Evolutionary conservation across 2,113 vertebrate genomes (phyloP), one percentile per base, ranked within the genome.

Genomic region (Hydrochoerus hydrochaeris): DNA sequence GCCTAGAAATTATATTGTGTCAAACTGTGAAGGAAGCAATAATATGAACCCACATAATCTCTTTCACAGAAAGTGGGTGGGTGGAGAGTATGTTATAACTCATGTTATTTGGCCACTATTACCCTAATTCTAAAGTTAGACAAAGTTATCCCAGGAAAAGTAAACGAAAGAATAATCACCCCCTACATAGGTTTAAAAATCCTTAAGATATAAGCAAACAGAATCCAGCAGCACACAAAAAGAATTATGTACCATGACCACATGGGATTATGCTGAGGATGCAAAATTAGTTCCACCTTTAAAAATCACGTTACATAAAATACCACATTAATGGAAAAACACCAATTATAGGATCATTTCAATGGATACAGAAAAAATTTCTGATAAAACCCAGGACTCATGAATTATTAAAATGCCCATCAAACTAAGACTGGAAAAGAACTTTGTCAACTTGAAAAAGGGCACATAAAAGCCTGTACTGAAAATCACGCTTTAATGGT

Each of bases 371-470:
- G 73, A 67, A 88, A 49, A 75, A 26, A 5, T 54, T 60, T 38
- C 19, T 78, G 10, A 86, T 77, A 5, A 58, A 71, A 87, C 7
- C 5, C 12, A 78, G 75, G 9, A 69, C 4, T 9, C 26, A 24
- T 5, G 91, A 80, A 62, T 94, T 88, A 85, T 54, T 62, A 89
- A 46, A 44, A 75, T n/a, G 73, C 41, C 52, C 30, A 90, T n/a
- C 22, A 80, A 81, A 88, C 2, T n/a, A 75, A 58, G 24, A 81
- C 32, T 7, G 85, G 52, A 88, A 87, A 30, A 22, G 54, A 84
- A 63, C 12, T 95, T 62, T 88, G 28, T 75, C 41, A 94, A 62
- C 11, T 54, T 90, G 69, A 75, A 65, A 62, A 80, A 95, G 30
- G 30, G 22, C 38, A 67, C 63, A 90, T 52, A 92, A 75, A 62